These are phyloP conservation scores for Siniperca knerii DNA, from an alignment of 2,113 vertebrate species.

Conservation along the genomic window DNA sequence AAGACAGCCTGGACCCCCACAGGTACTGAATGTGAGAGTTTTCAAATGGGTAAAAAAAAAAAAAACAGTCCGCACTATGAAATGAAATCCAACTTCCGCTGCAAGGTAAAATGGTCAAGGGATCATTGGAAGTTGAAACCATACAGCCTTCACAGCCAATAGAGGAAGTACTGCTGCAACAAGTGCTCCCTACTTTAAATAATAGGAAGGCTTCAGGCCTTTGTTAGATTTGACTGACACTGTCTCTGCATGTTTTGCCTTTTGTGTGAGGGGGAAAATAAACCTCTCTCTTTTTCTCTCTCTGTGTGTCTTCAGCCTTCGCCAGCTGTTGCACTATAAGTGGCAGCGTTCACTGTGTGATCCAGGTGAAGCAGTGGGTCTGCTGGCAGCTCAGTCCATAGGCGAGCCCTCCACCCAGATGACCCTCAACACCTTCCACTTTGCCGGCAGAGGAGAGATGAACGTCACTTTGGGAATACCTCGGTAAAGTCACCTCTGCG, in stretches of 20 bases:
- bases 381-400: slow-evolving; percentile 97
- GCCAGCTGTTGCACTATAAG: slow-evolving; percentile 90
- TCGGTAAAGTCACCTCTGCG: slow-evolving; percentile 82
- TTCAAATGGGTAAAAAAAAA: too few species aligned
- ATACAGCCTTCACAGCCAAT: too few species aligned
- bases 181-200: too few species aligned
- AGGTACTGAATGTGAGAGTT: slow-evolving; percentile 80
- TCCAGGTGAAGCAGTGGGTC: slow-evolving; percentile 95
- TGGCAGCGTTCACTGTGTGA: slow-evolving; percentile 96
- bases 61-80: background rate
- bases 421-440: slow-evolving; percentile 99
- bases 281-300: background rate
- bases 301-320: slow-evolving; percentile 81
- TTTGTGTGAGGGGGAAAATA: too few species aligned
- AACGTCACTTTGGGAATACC: slow-evolving; percentile 98
- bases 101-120: too few species aligned
- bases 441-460: slow-evolving; percentile 99
- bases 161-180: too few species aligned
- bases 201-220: too few species aligned
- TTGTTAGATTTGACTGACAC: too few species aligned
- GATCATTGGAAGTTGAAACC: background rate
- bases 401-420: slow-evolving; percentile 99
- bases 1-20: slow-evolving; percentile 76
- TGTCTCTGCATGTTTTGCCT: too few species aligned
- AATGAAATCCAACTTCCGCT: too few species aligned